These are phyloP conservation scores for Noctua janthe DNA, from an alignment of 2,888 invertebrate species.

Conservation along the genomic window DNA sequence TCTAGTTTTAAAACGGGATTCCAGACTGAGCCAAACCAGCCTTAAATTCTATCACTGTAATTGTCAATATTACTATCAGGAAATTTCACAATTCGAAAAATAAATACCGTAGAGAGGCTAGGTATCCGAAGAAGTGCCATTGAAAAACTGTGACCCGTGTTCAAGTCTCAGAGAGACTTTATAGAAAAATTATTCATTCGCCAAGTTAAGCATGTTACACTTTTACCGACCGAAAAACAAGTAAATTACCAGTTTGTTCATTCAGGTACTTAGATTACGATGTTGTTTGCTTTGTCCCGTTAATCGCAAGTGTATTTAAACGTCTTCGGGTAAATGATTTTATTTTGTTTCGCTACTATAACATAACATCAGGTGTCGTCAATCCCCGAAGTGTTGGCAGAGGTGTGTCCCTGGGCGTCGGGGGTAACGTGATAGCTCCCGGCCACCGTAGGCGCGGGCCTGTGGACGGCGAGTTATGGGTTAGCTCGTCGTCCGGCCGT, in stretches of 20 bases:
- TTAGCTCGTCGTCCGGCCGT: too few relatives aligned
- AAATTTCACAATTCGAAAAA: not conserved
- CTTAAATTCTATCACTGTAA: constrained; percentile 2
- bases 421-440: too few relatives aligned
- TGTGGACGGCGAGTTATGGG: too few relatives aligned
- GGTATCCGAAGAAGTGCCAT: not conserved
- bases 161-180: not conserved
- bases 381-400: too few relatives aligned
- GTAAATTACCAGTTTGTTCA: too few relatives aligned
- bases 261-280: too few relatives aligned
- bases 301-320: not conserved
- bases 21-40: not conserved
- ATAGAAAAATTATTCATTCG: not conserved
- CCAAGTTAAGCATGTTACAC: not conserved
- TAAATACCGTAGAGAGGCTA: not conserved
- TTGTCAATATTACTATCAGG: constrained; percentile 25
- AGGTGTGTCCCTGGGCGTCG: too few relatives aligned
- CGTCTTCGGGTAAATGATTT: not conserved
- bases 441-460: too few relatives aligned
- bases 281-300: not conserved
- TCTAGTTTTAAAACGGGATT: constrained; percentile 47
- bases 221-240: not conserved
- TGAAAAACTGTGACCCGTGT: not conserved
- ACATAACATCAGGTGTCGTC: too few relatives aligned
- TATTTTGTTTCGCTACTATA: too few relatives aligned